Evolutionary conservation across 2,888 invertebrate genomes (phyloP), one percentile per base, ranked within the genome.

Genomic region (Leucania comma): DNA sequence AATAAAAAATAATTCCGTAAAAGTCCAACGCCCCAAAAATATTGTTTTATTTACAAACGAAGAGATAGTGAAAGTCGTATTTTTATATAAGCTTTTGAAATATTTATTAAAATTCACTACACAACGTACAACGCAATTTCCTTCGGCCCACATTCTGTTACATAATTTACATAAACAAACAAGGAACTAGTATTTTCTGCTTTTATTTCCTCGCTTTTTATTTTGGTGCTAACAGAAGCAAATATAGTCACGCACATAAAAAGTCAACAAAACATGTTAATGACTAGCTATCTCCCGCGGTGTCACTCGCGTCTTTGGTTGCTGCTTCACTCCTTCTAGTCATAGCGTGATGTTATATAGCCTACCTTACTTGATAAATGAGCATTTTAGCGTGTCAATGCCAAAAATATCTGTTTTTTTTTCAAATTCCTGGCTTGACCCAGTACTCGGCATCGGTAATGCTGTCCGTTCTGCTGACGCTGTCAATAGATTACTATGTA

Each of bases 111-210:
- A 76, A 69, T 70, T 64, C 53, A 50, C 50, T 20, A 67, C 57
- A 61, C 35, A 65, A 20, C 38, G 4, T 57, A 17, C n/a, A n/a
- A 48, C 66, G 57, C 60, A 68, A 53, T 71, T 71, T 81, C 29
- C 48, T 65, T 59, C 29, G 54, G 56, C 46, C 70, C 42, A 71
- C 51, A 64, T 77, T 81, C 50, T 46, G 22, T 61, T 81, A 70
- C 46, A 70, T 70, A 64, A 64, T 81, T 67, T 67, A 76, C 46
- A 61, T 67, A 77, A 77, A 77, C 67, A 77, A 81, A 77, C 71
- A 78, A 71, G 71, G 64, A 77, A 77, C 63, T 64, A 71, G 22
- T 67, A 51, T 32, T 61, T 77, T 42, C 17, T 53, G 51, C 10
- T 78, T 80, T 72, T 78, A 73, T 73, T 67, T 67, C 22, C 17